phyloP scores from a whole-genome alignment of 1,140 invertebrate genomes.

The Neodiprion fabricii region DNA sequence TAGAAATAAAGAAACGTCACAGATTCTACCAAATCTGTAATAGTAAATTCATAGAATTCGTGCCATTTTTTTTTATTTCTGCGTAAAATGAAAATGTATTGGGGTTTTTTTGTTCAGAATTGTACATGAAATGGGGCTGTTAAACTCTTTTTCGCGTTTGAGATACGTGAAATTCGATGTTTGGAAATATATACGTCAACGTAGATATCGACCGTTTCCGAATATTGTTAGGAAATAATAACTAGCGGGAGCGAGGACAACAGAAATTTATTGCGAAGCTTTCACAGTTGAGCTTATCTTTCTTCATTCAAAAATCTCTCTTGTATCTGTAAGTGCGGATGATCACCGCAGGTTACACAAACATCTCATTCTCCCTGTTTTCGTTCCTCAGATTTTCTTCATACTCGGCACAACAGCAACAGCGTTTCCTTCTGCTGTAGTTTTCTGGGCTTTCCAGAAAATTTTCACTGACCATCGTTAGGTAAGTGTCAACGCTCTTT shows the following conservation, averaged over 20 bases:
- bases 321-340: background rate
- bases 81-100: too few species aligned
- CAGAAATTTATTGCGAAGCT: constrained; percentile 12
- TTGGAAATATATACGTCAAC: too few species aligned
- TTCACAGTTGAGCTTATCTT: constrained; percentile 4
- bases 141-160: too few species aligned
- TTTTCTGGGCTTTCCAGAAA: constrained; percentile 34
- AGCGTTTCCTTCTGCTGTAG: constrained; percentile 25
- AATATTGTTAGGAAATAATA: too few species aligned
- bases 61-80: too few species aligned
- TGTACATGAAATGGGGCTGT: too few species aligned
- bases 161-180: too few species aligned
- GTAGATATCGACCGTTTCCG: too few species aligned
- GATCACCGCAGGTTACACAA: constrained; percentile 40
- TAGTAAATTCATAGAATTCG: too few species aligned
- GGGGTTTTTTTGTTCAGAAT: too few species aligned
- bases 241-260: background rate
- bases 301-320: constrained; percentile 2
- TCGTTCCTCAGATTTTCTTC: constrained; percentile 58
- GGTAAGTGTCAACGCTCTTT: constrained; percentile 55
- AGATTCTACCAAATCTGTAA: too few species aligned
- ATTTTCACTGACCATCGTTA: constrained; percentile 49
- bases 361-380: constrained; percentile 58
- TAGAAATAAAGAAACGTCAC: too few species aligned
- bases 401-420: constrained; percentile 52